These are phyloP conservation scores for Aphidius gifuensis DNA, from an alignment of 1,140 invertebrate genomes.

Conservation along the genomic window DNA sequence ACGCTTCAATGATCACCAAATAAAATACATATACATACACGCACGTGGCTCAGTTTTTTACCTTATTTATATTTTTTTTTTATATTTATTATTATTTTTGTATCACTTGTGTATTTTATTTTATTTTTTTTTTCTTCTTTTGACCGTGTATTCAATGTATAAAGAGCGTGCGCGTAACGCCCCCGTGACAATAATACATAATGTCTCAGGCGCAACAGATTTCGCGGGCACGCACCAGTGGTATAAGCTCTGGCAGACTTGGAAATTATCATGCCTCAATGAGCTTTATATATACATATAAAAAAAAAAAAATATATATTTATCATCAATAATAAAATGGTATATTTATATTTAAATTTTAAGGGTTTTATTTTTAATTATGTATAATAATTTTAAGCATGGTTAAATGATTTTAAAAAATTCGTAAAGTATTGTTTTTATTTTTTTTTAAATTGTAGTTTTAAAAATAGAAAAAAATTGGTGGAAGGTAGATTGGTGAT, in stretches of 20 bases:
- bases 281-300: not conserved
- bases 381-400: too few species aligned
- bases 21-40: constrained; percentile 38
- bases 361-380: too few species aligned
- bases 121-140: too few species aligned
- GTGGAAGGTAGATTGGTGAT: too few species aligned
- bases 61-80: not conserved
- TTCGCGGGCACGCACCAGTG: constrained; percentile 20
- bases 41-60: constrained; percentile 35
- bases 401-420: too few species aligned
- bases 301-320: not conserved
- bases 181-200: constrained; percentile 23
- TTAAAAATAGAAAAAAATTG: too few species aligned
- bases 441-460: too few species aligned
- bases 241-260: constrained; percentile 11
- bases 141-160: not conserved
- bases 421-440: too few species aligned
- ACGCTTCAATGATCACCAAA: constrained; percentile 26
- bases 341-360: not conserved
- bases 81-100: too few species aligned
- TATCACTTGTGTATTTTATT: too few species aligned
- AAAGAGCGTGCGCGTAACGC: not conserved
- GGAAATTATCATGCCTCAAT: constrained; percentile 27
- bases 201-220: constrained; percentile 19
- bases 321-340: not conserved